Conservation (phyloP, 2,113 vertebrate genomes). For the Phalacrocorax carbo region DNA sequence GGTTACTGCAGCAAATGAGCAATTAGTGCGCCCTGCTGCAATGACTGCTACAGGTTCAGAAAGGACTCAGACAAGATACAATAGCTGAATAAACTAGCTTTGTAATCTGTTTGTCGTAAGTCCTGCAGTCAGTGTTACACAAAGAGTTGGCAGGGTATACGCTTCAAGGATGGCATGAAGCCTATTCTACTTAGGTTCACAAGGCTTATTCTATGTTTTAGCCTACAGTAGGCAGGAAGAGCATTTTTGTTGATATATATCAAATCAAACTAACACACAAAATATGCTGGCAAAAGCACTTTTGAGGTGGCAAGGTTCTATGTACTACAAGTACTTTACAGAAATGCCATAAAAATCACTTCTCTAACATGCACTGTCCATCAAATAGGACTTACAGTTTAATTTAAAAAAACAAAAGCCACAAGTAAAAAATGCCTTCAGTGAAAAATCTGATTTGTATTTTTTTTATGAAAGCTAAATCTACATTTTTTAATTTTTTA, state of each 20-base stretch:
- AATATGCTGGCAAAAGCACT: neutral
- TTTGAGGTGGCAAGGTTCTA: neutral
- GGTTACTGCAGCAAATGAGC: constrained; percentile 68
- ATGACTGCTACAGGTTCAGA: constrained; percentile 18
- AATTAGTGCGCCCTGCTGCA: constrained; percentile 68
- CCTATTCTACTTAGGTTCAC: neutral
- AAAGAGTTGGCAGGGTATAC: neutral
- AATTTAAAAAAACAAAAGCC: neutral
- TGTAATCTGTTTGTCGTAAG: constrained; percentile 61
- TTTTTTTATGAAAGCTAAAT: neutral
- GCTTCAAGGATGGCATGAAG: neutral
- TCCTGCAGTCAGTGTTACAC: neutral
- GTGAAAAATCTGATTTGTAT: neutral
- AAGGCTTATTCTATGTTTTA: neutral
- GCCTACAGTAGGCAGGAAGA: neutral
- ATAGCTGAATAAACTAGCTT: constrained; percentile 48
- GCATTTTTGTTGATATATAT: neutral
- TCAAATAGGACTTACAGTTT: neutral
- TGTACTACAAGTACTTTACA: neutral
- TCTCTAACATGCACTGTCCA: neutral
- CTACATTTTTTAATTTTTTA: neutral
- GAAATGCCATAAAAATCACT: neutral
- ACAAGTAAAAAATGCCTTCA: neutral
- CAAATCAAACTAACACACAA: neutral
- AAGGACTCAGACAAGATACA: constrained; percentile 22